Percentiles rank a stretch among this genome's conserved stretches.
These are phyloP conservation scores for Conger conger DNA, from an alignment of 2,113 vertebrate species.

Conservation along the genomic window DNA sequence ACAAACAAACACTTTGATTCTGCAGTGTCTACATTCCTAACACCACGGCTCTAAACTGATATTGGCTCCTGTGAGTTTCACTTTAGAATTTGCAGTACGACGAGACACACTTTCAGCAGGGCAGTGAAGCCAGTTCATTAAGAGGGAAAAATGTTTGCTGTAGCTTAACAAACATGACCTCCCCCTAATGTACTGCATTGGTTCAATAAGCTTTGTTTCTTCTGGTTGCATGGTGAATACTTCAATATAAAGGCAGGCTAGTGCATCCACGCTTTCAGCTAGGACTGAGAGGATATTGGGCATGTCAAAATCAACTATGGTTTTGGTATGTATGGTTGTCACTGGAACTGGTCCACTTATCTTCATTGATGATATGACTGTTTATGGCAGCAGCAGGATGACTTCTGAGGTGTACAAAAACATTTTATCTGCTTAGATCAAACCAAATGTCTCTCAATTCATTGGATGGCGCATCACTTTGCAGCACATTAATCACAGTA, in stretches of 20 bases:
- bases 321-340: no score
- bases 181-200: slow-evolving; percentile 45
- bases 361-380: no score
- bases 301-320: no score
- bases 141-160: slow-evolving; percentile 20
- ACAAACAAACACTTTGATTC: slow-evolving; percentile 71
- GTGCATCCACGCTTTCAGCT: not conserved
- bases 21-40: slow-evolving; percentile 66
- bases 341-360: no score
- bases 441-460: no score
- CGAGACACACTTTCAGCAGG: slow-evolving; percentile 50
- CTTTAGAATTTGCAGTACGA: slow-evolving; percentile 53
- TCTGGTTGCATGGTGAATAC: slow-evolving; percentile 54
- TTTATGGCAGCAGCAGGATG: no score
- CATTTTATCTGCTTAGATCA: no score
- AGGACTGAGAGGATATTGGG: not conserved
- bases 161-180: slow-evolving; percentile 48
- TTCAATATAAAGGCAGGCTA: slow-evolving; percentile 47
- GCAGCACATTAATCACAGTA: no score
- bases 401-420: no score
- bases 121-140: slow-evolving; percentile 37
- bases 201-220: slow-evolving; percentile 46
- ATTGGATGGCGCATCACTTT: no score
- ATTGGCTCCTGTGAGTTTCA: slow-evolving; percentile 48
- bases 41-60: slow-evolving; percentile 60